Conservation (phyloP, 2,113 vertebrate species). For the Podilymbus podiceps region DNA sequence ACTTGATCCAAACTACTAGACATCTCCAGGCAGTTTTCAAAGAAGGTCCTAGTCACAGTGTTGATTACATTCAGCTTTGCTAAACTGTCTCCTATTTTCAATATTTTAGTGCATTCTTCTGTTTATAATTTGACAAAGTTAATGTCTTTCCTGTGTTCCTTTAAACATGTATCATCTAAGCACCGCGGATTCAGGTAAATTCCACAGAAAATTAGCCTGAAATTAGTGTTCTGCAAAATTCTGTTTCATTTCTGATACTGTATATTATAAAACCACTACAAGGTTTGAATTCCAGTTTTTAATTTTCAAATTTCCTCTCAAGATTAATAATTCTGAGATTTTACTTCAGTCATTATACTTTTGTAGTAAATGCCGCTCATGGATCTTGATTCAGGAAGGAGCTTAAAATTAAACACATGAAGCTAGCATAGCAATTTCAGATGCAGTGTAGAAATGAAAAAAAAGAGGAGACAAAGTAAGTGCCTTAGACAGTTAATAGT, state of each 20-base stretch:
- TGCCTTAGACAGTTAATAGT: neutral
- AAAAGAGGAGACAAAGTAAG: neutral
- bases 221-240: neutral
- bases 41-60: neutral
- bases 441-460: neutral
- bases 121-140: neutral
- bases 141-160: neutral
- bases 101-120: neutral
- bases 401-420: neutral
- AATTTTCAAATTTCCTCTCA: neutral
- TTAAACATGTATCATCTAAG: neutral
- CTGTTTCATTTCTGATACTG: fast-evolving
- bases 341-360: neutral
- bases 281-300: neutral
- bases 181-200: neutral
- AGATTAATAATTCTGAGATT: neutral
- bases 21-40: neutral
- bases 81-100: neutral
- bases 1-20: neutral
- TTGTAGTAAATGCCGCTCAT: neutral
- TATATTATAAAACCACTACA: neutral
- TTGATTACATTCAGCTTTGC: neutral
- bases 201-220: neutral
- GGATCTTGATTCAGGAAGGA: neutral
- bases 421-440: neutral